Conservation (phyloP, 2,113 vertebrate genomes). For the Cavia aperea region DNA sequence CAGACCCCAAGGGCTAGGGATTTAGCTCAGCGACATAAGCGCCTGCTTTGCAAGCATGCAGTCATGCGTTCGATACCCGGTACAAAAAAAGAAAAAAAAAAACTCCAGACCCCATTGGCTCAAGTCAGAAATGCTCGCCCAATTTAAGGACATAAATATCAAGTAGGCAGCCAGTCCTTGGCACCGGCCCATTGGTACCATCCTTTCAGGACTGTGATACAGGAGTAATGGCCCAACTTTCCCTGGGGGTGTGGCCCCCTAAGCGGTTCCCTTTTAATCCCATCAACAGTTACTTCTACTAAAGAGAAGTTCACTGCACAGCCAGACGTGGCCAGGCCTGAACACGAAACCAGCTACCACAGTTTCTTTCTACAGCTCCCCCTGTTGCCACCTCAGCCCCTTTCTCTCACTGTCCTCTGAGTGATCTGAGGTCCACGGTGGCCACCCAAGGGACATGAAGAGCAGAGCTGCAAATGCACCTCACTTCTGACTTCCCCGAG, state of each 20-base stretch:
- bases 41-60: no score
- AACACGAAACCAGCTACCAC: not conserved
- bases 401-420: not conserved
- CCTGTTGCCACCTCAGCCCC: not conserved
- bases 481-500: not conserved
- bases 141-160: not conserved
- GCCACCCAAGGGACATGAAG: not conserved
- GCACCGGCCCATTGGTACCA: not conserved
- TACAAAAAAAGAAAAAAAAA: no score
- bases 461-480: not conserved
- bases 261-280: not conserved
- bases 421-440: not conserved
- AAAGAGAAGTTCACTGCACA: not conserved
- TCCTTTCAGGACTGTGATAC: not conserved
- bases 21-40: no score
- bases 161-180: no score
- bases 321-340: not conserved
- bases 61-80: no score
- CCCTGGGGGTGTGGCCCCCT: not conserved
- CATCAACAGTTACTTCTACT: not conserved
- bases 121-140: not conserved
- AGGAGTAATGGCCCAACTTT: not conserved
- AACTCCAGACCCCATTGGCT: not conserved
- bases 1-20: not conserved
- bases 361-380: not conserved